Base-by-base conservation (phyloP, 2,888 invertebrate genomes). In the Drosophila hawaiiensis region DNA sequence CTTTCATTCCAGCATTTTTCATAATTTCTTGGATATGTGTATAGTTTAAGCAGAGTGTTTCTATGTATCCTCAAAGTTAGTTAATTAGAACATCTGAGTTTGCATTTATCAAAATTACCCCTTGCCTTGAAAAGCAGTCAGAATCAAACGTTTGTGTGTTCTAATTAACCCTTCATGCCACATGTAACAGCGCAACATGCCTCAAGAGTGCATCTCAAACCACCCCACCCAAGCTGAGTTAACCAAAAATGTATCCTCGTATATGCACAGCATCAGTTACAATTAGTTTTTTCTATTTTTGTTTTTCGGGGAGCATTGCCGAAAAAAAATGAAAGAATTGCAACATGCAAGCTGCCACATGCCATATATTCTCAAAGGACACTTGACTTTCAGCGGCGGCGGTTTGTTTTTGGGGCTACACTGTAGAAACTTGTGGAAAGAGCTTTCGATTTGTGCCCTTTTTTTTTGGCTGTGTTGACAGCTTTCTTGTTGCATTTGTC, bases 281-380 rank as follows among this genome's bases (percentile, higher is more conserved):
- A 85, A 75, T 90, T 78, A 85, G 90, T 89, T 88, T 83, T 64
- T 75, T 74, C 68, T 47, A 25, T 47, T 47, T 47, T 65, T 59
- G 64, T 80, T 80, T 68, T 72, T 71, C 59, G n/a, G 53, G 1
- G 66, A 70, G 58, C 53, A 68, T 69, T 75, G 86, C 78, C 89
- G 61, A 83, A 85, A 82, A 82, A 61, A 84, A 89, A 89, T 84
- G 83, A 87, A 84, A 89, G 85, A 89, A 83, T 89, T 84, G 88
- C 84, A 84, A 88, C 64, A 82, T 78, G 82, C 79, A 73, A 62
- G 82, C 77, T 69, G 76, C 73, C 39, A 54, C 73, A 74, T 80
- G 73, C 69, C 77, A 71, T 68, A 89, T 82, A 84, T 84, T 90
- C 91, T 91, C 92, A 78, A 86, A 92, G 91, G 91, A 91, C 91